Conservation (phyloP, 2,113 vertebrate species). For the Condylura cristata region DNA sequence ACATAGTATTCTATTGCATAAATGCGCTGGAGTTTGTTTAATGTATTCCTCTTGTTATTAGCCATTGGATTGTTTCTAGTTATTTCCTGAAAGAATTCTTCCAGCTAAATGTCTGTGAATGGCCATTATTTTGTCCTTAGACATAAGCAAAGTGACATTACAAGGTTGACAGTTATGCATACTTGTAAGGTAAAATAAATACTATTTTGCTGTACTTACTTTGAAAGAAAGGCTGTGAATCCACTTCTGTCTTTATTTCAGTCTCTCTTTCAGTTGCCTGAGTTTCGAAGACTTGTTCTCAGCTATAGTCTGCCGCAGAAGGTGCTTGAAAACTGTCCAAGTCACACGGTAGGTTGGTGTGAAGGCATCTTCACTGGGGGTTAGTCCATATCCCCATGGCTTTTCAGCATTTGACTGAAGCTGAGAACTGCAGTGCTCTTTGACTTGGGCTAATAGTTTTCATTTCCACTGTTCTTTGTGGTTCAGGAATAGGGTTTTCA, state of each 20-base stretch:
- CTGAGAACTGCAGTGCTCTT: background rate
- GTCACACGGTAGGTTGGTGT: constrained; percentile 90
- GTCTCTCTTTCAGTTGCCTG: constrained; percentile 97
- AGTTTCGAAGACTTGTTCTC: constrained; percentile 95
- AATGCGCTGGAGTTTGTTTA: background rate
- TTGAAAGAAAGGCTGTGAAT: constrained; percentile 15
- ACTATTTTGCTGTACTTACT: background rate
- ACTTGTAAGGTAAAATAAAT: background rate
- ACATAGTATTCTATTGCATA: background rate
- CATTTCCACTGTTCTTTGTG: background rate
- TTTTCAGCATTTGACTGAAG: background rate
- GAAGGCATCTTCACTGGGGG: background rate
- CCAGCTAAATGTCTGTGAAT: background rate
- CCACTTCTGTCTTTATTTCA: constrained; percentile 77
- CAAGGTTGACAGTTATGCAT: background rate
- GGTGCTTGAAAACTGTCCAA: constrained; percentile 90
- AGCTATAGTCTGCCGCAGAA: constrained; percentile 92
- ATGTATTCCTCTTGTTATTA: background rate
- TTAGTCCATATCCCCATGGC: background rate
- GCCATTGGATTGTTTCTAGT: background rate
- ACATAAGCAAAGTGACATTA: background rate
- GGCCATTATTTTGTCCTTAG: background rate
- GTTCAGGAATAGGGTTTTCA: background rate
- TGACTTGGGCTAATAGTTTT: background rate
- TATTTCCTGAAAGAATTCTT: background rate